Evolutionary conservation across 2,888 invertebrate species (phyloP), one percentile per base, ranked within the genome.

Genomic region (Sinhomidia bicolor): DNA sequence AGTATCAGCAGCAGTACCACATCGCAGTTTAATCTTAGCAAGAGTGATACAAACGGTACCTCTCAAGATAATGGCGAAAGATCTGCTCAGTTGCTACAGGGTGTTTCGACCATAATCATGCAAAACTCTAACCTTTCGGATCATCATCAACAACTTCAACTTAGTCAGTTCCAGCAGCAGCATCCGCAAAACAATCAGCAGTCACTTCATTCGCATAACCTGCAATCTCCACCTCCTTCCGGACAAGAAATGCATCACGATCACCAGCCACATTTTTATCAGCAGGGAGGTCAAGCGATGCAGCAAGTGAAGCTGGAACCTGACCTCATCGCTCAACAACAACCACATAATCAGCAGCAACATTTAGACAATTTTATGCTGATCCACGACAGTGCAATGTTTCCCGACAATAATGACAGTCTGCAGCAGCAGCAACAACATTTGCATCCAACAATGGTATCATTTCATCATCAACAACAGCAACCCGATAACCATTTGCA

Each of bases 61-160:
- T 79, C 41, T 65, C 14, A 74, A 57, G 36, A 81, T 26, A 80
- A 85, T 85, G 89, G 65, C 20, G 85, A 89, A 82, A 81, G 80
- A 51, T 89, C 89, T 78, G 89, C 78, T 82, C 85, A 89, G 68
- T 82, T 89, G 54, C 68, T 85, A 89, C 89, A 89, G 89, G 89
- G 89, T 89, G 89, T 85, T 80, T 78, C 90, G 84, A 90, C 90
- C 84, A 90, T 89, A 84, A 90, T 87, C 90, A 90, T 90, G 90
- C 90, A 90, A 90, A 90, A 90, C 71, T 83, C 85, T 83, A 89
- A 89, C 78, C 89, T 85, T 80, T 84, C 81, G 36, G 62, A 74
- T 20, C 85, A 85, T 82, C 57, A 74, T 74, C 84, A 84, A 60
- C 78, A 85, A 78, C 83, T 57, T 32, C 81, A 78, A 79, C 79